These are phyloP conservation scores for Eugnorisma glareosa DNA, from an alignment of 2,888 invertebrate species.

Conservation along the genomic window DNA sequence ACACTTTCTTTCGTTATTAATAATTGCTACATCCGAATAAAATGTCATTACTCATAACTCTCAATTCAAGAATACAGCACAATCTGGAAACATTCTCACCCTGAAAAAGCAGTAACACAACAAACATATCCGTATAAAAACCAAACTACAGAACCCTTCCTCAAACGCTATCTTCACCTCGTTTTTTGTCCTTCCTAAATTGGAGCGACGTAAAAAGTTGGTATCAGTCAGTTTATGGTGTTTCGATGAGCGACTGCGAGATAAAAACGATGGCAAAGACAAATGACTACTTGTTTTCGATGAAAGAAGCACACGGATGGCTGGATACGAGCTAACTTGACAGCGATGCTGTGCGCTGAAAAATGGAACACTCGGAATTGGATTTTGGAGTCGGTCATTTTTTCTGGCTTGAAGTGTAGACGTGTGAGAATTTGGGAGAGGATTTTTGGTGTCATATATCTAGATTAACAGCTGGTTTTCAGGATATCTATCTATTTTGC, in stretches of 20 bases:
- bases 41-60: not conserved
- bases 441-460: not conserved
- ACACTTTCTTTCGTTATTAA: not conserved
- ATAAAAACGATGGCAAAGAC: constrained; percentile 70
- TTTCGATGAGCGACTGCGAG: constrained; percentile 67
- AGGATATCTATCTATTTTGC: not conserved
- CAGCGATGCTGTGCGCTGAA: constrained; percentile 42
- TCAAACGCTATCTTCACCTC: constrained; percentile 35
- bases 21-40: not conserved
- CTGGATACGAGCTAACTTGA: constrained; percentile 44
- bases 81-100: too few species aligned
- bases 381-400: constrained; percentile 35
- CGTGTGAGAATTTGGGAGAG: not conserved
- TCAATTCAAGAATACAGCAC: not conserved
- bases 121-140: constrained; percentile 22
- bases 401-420: constrained; percentile 28
- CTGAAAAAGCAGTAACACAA: constrained; percentile 3
- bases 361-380: constrained; percentile 39
- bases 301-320: constrained; percentile 55
- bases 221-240: constrained; percentile 69
- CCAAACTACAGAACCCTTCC: constrained; percentile 37
- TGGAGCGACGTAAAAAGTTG: constrained; percentile 70
- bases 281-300: constrained; percentile 66
- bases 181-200: constrained; percentile 70
- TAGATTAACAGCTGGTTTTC: not conserved